Conservation (phyloP, 2,113 vertebrate genomes). For the Labeo rohita region DNA sequence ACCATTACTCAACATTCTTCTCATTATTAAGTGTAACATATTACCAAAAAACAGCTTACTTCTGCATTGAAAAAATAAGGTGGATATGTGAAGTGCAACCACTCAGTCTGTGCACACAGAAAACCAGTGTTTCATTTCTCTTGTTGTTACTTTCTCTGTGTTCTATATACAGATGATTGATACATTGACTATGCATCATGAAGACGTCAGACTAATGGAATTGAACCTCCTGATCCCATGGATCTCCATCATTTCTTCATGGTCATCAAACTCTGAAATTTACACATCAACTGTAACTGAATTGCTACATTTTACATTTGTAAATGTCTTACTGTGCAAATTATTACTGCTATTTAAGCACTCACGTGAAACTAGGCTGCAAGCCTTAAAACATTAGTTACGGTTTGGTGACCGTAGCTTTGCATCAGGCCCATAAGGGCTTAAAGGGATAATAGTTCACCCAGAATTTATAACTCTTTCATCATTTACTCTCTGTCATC, state of each 20-base stretch:
- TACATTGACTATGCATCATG: not conserved
- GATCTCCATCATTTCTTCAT: not conserved
- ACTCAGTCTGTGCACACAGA: too few relatives aligned
- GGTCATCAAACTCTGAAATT: not conserved
- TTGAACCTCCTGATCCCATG: not conserved
- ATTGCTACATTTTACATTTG: not conserved
- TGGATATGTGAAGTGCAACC: not conserved
- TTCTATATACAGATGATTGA: not conserved
- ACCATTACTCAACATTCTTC: too few relatives aligned
- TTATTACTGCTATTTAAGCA: not conserved
- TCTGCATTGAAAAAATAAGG: too few relatives aligned
- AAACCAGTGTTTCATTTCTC: not conserved
- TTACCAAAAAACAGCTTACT: too few relatives aligned
- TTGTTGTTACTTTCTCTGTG: not conserved
- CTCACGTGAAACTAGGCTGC: not conserved
- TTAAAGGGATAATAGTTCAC: not conserved
- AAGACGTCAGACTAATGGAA: not conserved
- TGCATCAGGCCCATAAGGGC: not conserved
- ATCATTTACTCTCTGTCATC: not conserved
- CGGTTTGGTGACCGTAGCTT: not conserved
- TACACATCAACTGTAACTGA: slow-evolving; percentile 13
- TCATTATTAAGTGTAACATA: too few relatives aligned
- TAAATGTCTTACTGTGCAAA: not conserved
- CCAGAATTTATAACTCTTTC: too few relatives aligned
- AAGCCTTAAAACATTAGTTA: slow-evolving; percentile 18